A percentile compares a stretch with the other conserved stretches of the same genome.
Conservation (phyloP, 2,113 vertebrate species). For the Pelobates fuscus region DNA sequence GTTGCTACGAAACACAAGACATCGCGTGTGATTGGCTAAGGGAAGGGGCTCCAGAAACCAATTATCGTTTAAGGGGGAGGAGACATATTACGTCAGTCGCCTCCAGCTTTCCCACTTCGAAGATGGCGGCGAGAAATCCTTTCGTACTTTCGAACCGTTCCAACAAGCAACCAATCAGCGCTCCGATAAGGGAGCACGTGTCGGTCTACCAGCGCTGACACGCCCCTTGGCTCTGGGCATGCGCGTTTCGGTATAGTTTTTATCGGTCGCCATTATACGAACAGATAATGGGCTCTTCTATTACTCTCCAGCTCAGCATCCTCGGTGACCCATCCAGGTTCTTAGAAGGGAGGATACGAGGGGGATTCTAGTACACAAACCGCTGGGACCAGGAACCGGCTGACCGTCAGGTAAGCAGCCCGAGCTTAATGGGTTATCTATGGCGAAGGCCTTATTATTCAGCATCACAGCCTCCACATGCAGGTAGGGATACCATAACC, state of each 20-base stretch:
- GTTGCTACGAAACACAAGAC: conserved; percentile 41
- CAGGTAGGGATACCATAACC: too few relatives aligned
- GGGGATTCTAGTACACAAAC: conserved; percentile 2
- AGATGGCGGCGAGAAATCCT: background rate
- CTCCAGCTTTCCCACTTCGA: background rate
- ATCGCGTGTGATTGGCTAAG: background rate
- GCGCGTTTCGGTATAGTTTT: background rate
- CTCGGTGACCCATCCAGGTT: background rate
- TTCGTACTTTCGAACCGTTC: background rate
- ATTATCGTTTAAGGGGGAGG: background rate
- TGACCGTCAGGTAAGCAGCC: conserved; percentile 17
- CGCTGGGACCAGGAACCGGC: background rate
- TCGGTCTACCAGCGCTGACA: background rate
- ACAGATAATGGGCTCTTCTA: conserved; percentile 21
- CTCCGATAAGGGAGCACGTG: background rate
- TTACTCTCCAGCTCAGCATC: too few relatives aligned
- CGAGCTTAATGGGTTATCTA: too few relatives aligned
- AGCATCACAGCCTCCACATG: too few relatives aligned
- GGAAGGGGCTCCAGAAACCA: background rate
- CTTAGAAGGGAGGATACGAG: background rate
- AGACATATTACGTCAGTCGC: background rate
- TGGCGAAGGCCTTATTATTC: too few relatives aligned
- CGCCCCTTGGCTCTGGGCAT: background rate
- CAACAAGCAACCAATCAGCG: background rate
- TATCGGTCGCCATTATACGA: conserved; percentile 37